Conservation (phyloP, 2,797 vertebrate genomes). For the Pangasius djambal region DNA sequence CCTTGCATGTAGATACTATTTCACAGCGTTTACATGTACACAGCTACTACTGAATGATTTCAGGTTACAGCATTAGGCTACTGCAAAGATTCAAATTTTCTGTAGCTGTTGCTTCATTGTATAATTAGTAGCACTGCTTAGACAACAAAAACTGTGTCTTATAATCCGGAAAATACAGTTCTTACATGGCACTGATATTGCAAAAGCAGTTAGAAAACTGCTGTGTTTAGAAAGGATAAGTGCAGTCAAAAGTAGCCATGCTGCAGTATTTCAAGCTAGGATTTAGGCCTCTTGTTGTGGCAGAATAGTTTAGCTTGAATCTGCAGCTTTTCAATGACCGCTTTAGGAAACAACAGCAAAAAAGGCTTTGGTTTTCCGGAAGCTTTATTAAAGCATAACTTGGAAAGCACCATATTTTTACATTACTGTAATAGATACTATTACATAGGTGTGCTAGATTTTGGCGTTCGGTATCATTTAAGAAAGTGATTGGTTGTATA, state of each 20-base stretch:
- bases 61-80: too few relatives aligned
- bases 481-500: not conserved
- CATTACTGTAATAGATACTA: not conserved
- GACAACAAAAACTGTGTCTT: too few relatives aligned
- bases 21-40: not conserved
- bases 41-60: not conserved
- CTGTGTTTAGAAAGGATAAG: constrained; percentile 45
- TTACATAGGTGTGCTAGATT: not conserved
- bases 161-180: too few relatives aligned
- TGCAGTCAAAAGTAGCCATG: constrained; percentile 37
- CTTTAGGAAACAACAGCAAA: constrained; percentile 17
- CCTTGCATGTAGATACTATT: not conserved
- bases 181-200: not conserved
- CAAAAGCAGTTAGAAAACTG: not conserved
- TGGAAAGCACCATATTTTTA: not conserved
- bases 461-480: not conserved
- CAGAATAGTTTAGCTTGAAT: constrained; percentile 52
- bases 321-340: constrained; percentile 30
- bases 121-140: not conserved
- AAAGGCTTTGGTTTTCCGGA: not conserved
- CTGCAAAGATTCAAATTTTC: not conserved
- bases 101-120: not conserved
- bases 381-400: not conserved
- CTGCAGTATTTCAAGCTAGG: constrained; percentile 36
- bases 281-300: constrained; percentile 29